A percentile compares a stretch with the other conserved stretches of the same genome.
phyloP scores from a whole-genome alignment of 2,113 vertebrate species.

The Lasiurus borealis region DNA sequence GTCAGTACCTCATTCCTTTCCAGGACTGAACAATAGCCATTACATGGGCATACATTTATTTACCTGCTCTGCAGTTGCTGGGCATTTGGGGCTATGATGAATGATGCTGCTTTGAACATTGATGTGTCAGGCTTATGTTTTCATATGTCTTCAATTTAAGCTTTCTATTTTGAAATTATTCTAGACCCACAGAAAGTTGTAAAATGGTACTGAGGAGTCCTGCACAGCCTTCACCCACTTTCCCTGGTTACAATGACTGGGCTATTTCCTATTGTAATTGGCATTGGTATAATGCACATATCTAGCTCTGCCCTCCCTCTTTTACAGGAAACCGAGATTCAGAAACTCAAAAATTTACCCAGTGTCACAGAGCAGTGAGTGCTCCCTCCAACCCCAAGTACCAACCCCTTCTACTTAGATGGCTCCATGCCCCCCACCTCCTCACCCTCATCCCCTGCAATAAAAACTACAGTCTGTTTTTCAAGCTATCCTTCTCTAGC shows the following conservation, averaged over 20 bases:
- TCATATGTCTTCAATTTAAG: background rate
- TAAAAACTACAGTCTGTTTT: background rate
- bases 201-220: background rate
- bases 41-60: background rate
- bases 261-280: background rate
- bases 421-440: background rate
- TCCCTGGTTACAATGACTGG: background rate
- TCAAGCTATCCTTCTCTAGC: background rate
- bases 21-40: background rate
- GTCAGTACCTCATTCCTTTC: background rate
- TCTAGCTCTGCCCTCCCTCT: background rate
- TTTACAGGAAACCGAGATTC: background rate
- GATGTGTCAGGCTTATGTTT: background rate
- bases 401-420: background rate
- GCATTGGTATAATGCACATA: background rate
- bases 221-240: background rate
- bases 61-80: background rate
- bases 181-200: background rate
- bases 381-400: no score
- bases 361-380: background rate
- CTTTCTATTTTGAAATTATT: background rate
- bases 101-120: background rate
- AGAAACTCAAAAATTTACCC: background rate
- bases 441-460: no score
- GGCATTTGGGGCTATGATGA: background rate